Evolutionary conservation across 2,113 vertebrate genomes (phyloP).

Genomic region (Coryphaenoides rupestris): DNA sequence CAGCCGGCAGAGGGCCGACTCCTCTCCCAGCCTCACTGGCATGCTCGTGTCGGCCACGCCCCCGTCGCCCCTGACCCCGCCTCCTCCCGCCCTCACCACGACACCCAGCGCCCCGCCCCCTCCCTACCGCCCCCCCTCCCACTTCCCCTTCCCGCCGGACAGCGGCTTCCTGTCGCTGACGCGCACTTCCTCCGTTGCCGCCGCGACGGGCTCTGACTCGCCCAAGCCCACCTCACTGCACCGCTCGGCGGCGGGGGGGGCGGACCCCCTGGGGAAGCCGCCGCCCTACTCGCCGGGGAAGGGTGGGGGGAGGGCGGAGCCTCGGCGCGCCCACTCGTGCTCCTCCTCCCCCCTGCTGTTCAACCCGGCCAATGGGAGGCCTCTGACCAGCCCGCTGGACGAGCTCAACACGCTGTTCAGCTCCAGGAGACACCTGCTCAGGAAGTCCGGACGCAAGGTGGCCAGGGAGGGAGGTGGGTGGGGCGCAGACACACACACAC

Average conservation of each 20-base stretch:
- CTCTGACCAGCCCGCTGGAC: conserved; percentile 89
- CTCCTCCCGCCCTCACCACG: conserved; percentile 72
- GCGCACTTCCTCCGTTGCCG: conserved; percentile 65
- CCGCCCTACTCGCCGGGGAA: conserved; percentile 82
- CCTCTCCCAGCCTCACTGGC: conserved; percentile 80
- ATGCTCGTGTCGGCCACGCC: conserved; percentile 79
- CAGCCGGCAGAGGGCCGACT: conserved; percentile 79
- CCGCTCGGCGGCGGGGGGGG: no score
- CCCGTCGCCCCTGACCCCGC: conserved; percentile 80
- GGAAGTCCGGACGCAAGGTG: conserved; percentile 86
- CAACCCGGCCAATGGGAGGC: conserved; percentile 81
- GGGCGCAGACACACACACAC: conserved; percentile 21
- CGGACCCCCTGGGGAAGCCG: conserved; percentile 69
- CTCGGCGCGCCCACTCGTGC: conserved; percentile 76
- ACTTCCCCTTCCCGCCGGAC: conserved; percentile 85
- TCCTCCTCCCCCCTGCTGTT: conserved; percentile 79
- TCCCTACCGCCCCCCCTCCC: conserved; percentile 78
- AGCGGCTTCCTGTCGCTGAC: conserved; percentile 65
- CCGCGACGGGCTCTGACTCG: conserved; percentile 68
- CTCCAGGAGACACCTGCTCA: conserved; percentile 86
- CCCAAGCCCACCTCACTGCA: conserved; percentile 65
- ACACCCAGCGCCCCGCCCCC: conserved; percentile 64
- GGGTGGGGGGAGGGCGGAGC: conserved; percentile 76
- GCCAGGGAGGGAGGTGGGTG: conserved; percentile 86
- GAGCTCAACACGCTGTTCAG: conserved; percentile 92